Conservation (phyloP, 1,140 invertebrate species). For the Drosophila tropicalis region DNA sequence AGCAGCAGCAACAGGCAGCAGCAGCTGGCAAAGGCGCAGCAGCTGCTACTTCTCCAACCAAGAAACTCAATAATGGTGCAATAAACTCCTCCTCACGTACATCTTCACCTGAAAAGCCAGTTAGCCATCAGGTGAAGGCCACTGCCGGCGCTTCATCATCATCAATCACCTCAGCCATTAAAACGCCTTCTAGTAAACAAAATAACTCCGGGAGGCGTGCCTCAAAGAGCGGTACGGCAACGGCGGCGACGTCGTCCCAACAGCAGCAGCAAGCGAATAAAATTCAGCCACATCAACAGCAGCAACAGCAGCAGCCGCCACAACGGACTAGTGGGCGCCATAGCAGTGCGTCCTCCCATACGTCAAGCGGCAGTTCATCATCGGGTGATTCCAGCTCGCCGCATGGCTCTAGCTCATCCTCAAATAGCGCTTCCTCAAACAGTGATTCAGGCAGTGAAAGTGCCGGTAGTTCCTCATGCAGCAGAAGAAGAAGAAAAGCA, state of each 20-base stretch:
- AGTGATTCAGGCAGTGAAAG: conserved; percentile 67
- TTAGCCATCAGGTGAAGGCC: conserved; percentile 23
- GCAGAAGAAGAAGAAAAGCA: neutral
- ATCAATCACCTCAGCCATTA: conserved; percentile 41
- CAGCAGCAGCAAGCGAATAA: conserved; percentile 26
- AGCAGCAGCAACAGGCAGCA: conserved; percentile 22
- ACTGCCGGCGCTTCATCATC: neutral
- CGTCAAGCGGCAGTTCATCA: conserved; percentile 76
- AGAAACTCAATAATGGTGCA: conserved; percentile 78
- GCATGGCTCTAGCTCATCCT: conserved; percentile 44
- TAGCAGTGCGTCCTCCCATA: conserved; percentile 64
- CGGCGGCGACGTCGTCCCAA: conserved; percentile 70
- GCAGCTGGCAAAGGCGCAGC: neutral
- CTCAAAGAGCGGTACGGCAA: conserved; percentile 65
- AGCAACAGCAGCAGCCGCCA: neutral
- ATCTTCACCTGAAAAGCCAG: conserved; percentile 52
- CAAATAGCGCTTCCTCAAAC: conserved; percentile 49
- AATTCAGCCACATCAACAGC: conserved; percentile 19
- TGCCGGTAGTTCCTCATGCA: conserved; percentile 26
- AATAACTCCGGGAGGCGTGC: conserved; percentile 71
- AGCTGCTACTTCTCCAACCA: conserved; percentile 60
- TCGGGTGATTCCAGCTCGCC: conserved; percentile 75
- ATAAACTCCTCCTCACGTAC: conserved; percentile 48
- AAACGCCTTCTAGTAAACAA: conserved; percentile 48
- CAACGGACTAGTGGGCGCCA: conserved; percentile 16